Evolutionary conservation across 2,888 invertebrate genomes (phyloP).

Genomic region (Lepidonotus clava): DNA sequence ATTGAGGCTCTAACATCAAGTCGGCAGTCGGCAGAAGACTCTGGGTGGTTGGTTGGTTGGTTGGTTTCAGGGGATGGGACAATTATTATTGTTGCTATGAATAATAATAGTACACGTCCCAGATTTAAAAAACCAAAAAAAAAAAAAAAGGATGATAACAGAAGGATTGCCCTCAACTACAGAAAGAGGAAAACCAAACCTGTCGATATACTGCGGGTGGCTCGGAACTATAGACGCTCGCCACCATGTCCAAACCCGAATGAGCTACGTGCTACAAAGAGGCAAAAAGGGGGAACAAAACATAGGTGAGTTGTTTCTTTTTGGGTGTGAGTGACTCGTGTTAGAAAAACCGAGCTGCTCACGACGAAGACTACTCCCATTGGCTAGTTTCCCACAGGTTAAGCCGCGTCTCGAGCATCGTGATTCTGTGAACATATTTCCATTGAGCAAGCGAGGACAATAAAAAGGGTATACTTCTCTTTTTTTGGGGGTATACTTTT

Average conservation of each 20-base stretch:
- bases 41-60: too few relatives aligned
- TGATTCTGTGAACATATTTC: not conserved
- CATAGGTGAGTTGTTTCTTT: conserved; percentile 54
- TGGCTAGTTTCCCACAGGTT: conserved; percentile 51
- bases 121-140: too few relatives aligned
- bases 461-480: not conserved
- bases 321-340: conserved; percentile 41
- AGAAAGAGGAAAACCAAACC: conserved; percentile 69
- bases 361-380: conserved; percentile 14
- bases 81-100: too few relatives aligned
- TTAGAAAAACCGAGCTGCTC: not conserved
- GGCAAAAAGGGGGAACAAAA: conserved; percentile 63
- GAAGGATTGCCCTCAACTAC: conserved; percentile 49
- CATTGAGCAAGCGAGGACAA: too few relatives aligned
- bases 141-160: too few relatives aligned
- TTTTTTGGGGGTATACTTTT: not conserved
- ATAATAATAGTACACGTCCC: too few relatives aligned
- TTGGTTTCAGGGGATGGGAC: too few relatives aligned
- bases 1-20: too few relatives aligned
- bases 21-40: too few relatives aligned
- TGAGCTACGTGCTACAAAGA: conserved; percentile 74
- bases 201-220: conserved; percentile 75
- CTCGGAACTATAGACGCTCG: conserved; percentile 77
- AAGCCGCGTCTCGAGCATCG: not conserved
- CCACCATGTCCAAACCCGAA: conserved; percentile 71